Conservation (phyloP, 1,140 invertebrate species). For the Condylostylus longicornis region DNA sequence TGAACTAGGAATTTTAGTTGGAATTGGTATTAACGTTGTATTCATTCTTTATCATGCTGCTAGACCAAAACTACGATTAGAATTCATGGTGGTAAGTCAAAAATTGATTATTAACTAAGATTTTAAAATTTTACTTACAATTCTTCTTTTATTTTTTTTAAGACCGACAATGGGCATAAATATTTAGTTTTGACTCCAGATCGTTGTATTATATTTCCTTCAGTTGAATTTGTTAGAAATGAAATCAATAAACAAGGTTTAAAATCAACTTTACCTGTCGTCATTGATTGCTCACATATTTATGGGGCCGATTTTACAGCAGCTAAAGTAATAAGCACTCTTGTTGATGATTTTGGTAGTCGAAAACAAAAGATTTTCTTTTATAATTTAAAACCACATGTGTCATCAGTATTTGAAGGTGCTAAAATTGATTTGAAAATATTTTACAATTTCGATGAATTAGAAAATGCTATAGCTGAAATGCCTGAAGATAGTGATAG, state of each 20-base stretch:
- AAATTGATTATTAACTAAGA: no score
- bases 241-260: conserved; percentile 65
- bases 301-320: conserved; percentile 71
- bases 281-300: conserved; percentile 70
- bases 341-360: conserved; percentile 55
- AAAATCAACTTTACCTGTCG: conserved; percentile 50
- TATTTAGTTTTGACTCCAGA: conserved; percentile 74
- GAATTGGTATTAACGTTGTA: conserved; percentile 70
- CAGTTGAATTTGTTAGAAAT: conserved; percentile 70
- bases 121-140: no score
- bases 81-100: conserved; percentile 45
- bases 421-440: conserved; percentile 54
- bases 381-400: conserved; percentile 64
- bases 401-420: conserved; percentile 61
- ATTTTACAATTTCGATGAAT: conserved; percentile 52
- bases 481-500: no score
- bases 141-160: conserved; percentile 23
- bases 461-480: conserved; percentile 48
- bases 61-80: conserved; percentile 66
- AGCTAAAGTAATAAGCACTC: conserved; percentile 52
- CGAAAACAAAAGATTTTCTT: conserved; percentile 59
- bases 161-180: conserved; percentile 48
- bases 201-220: conserved; percentile 74
- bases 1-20: conserved; percentile 80
- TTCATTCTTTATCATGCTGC: conserved; percentile 84